Percentiles rank a stretch among this genome's conserved stretches.
phyloP scores from a whole-genome alignment of 2,797 vertebrate genomes.

The Microtus obscurus region DNA sequence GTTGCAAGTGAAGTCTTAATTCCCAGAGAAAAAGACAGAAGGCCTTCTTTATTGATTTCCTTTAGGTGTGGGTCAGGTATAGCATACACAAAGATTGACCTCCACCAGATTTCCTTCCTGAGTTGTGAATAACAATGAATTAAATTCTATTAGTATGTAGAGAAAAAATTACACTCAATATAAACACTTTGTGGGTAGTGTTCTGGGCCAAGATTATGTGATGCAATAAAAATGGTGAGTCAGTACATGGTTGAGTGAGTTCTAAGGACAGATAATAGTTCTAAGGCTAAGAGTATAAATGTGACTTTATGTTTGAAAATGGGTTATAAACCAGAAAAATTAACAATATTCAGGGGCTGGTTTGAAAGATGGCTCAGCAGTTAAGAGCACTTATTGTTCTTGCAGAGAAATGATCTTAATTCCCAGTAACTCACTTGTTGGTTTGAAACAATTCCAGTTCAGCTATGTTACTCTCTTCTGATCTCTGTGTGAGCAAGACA shows the following conservation, averaged over 20 bases:
- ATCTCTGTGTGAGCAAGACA: not conserved
- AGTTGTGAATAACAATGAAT: not conserved
- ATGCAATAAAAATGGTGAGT: not conserved
- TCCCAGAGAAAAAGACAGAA: not conserved
- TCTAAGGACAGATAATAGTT: no score
- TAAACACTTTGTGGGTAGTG: not conserved
- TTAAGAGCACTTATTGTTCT: not conserved
- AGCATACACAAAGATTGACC: not conserved
- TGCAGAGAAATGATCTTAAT: not conserved
- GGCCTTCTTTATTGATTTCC: not conserved
- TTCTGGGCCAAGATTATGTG: not conserved
- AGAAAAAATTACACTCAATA: not conserved
- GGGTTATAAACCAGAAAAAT: not conserved
- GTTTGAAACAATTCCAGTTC: no score
- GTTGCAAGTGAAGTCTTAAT: not conserved
- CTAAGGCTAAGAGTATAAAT: no score
- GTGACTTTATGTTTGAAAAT: not conserved
- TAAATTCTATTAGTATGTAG: not conserved
- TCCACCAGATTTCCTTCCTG: no score
- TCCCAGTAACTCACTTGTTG: not conserved
- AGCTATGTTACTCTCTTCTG: not conserved
- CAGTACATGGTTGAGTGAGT: not conserved
- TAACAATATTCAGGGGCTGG: not conserved
- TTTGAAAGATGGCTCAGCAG: not conserved
- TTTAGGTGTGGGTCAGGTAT: accelerated